phyloP scores from a whole-genome alignment of 1,140 invertebrate species.

The Magallana ariakensis region DNA sequence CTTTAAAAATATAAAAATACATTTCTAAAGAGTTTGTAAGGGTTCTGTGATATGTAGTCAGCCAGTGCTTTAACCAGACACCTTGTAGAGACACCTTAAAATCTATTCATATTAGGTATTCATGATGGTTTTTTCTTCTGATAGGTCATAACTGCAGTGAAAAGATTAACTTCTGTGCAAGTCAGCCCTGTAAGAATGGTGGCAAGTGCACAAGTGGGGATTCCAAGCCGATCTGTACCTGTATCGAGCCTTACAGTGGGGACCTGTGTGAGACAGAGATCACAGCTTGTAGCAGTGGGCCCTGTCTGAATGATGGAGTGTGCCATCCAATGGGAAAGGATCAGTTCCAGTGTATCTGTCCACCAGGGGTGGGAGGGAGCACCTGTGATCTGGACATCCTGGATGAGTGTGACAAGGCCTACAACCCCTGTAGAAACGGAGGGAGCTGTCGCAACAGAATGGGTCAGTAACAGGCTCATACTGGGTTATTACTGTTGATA shows the following conservation, averaged over 20 bases:
- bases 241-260: conserved; percentile 84
- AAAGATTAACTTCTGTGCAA: conserved; percentile 61
- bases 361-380: conserved; percentile 80
- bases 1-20: no score
- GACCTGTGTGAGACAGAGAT: conserved; percentile 88
- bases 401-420: conserved; percentile 66
- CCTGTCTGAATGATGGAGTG: conserved; percentile 91
- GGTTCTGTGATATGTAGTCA: no score
- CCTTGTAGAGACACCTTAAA: no score
- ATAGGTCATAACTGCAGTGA: conserved; percentile 65
- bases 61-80: no score
- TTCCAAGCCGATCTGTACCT: conserved; percentile 95
- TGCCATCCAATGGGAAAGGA: conserved; percentile 82
- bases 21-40: not conserved
- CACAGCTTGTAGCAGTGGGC: conserved; percentile 89
- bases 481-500: not conserved
- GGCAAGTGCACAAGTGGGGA: conserved; percentile 96
- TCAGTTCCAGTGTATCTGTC: conserved; percentile 89
- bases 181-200: conserved; percentile 87
- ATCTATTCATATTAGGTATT: no score
- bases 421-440: conserved; percentile 85
- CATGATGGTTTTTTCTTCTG: not conserved
- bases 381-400: conserved; percentile 82
- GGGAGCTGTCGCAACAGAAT: conserved; percentile 80
- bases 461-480: conserved; percentile 54